phyloP scores from a whole-genome alignment of 2,888 invertebrate genomes.

The Chrysomela aeneicollis region DNA sequence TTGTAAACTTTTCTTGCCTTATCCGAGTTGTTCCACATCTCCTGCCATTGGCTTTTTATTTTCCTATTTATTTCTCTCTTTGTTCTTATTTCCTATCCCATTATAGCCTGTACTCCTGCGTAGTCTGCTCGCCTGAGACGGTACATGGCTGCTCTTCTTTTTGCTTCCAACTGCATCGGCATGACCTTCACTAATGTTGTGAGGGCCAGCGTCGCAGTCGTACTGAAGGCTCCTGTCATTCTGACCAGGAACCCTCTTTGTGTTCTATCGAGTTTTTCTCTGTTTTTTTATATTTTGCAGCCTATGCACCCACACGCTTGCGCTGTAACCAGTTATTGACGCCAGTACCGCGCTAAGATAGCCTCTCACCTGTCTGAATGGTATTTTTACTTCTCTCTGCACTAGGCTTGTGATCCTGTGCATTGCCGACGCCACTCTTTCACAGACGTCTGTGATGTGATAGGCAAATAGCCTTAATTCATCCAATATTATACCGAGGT shows the following conservation, averaged over 20 bases:
- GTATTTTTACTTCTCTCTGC: not conserved
- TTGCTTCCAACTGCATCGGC: constrained; percentile 8
- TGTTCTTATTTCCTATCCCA: not conserved
- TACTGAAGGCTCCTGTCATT: no score
- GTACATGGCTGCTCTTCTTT: constrained; percentile 9
- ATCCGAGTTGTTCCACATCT: not conserved
- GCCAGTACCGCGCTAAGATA: constrained; percentile 12
- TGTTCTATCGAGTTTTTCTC: not conserved
- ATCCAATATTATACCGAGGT: constrained; percentile 8
- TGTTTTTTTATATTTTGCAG: not conserved
- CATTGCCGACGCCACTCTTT: not conserved
- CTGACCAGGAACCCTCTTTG: constrained; percentile 22
- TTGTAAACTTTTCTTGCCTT: not conserved
- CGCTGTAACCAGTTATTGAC: no score
- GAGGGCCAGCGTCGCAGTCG: constrained; percentile 4
- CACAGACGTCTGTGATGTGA: constrained; percentile 1
- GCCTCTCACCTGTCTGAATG: not conserved
- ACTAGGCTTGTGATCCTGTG: constrained; percentile 13
- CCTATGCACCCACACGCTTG: constrained; percentile 17
- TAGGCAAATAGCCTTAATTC: not conserved
- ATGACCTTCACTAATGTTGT: not conserved
- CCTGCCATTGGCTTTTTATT: not conserved
- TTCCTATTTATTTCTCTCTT: not conserved
- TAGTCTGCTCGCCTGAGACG: not conserved
- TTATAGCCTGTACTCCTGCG: not conserved